Evolutionary conservation across 2,797 vertebrate species (phyloP).

Genomic region (Clarias platycephalus): DNA sequence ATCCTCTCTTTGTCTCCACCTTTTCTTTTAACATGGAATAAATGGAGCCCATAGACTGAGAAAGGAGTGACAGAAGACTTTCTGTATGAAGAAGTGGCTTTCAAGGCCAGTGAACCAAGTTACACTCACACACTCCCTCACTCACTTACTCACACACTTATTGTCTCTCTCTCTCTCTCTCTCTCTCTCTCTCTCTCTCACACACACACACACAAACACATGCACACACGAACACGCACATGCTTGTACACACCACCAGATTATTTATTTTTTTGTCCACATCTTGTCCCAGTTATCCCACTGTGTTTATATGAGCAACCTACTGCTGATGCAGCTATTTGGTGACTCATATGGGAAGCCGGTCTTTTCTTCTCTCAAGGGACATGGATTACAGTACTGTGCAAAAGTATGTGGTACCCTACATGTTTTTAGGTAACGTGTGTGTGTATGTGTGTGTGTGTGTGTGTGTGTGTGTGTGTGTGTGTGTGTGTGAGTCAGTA

Average conservation of each 20-base stretch:
- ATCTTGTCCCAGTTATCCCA: conserved; percentile 18
- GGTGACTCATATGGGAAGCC: conserved; percentile 7
- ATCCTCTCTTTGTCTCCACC: conserved; percentile 13
- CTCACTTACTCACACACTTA: no score
- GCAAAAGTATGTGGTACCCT: not conserved
- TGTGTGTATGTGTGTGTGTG: no score
- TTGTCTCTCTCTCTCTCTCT: no score
- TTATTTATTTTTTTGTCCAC: conserved; percentile 24
- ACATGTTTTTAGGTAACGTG: no score
- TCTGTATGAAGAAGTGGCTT: not conserved
- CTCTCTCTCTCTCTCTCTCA: no score
- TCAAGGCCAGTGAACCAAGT: conserved; percentile 25
- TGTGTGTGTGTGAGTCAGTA: no score
- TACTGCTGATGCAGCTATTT: conserved; percentile 34
- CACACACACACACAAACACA: no score
- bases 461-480: no score
- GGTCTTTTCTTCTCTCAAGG: not conserved
- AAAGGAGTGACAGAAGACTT: not conserved
- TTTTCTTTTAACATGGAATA: not conserved
- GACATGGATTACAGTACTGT: not conserved
- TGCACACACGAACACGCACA: not conserved
- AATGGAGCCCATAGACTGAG: not conserved
- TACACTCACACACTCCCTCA: not conserved
- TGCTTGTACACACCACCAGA: not conserved
- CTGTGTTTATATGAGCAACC: conserved; percentile 40